These are phyloP conservation scores for Apostichopus californicus DNA, from an alignment of 35 echinoderm and acorn worm species.

Conservation along the genomic window DNA sequence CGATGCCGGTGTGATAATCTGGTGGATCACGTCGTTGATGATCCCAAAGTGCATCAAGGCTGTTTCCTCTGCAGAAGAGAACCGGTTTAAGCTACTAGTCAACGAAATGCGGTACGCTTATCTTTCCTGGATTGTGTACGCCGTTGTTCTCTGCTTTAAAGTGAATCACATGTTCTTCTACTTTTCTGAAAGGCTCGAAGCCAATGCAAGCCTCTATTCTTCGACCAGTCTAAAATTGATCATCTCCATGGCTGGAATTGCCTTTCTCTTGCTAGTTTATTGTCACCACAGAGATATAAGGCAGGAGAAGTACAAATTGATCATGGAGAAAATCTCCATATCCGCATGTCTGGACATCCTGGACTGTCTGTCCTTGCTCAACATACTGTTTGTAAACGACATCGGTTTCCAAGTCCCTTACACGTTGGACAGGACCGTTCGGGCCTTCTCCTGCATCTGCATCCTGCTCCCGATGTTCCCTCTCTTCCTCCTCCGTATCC, in stretches of 20 bases:
- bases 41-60: constrained; percentile 27
- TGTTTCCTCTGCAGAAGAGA: background rate
- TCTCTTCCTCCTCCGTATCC: constrained; percentile 66
- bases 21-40: constrained; percentile 14
- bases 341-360: constrained; percentile 76
- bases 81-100: background rate
- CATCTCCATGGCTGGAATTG: constrained; percentile 64
- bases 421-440: constrained; percentile 56
- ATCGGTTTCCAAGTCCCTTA: constrained; percentile 43
- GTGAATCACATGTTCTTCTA: constrained; percentile 69
- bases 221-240: constrained; percentile 72
- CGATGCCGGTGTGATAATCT: constrained; percentile 34
- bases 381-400: constrained; percentile 65
- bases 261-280: constrained; percentile 64
- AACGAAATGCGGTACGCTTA: constrained; percentile 74
- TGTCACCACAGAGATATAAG: constrained; percentile 78
- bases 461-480: constrained; percentile 72
- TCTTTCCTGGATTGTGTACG: constrained; percentile 73
- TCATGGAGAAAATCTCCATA: constrained; percentile 79
- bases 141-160: constrained; percentile 66
- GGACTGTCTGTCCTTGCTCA: constrained; percentile 74
- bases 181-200: constrained; percentile 35
- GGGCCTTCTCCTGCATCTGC: constrained; percentile 74
- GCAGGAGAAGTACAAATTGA: constrained; percentile 69
- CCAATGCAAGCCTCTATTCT: constrained; percentile 27